phyloP scores from a whole-genome alignment of 2,888 invertebrate species.

The Pantelozetes paolii region DNA sequence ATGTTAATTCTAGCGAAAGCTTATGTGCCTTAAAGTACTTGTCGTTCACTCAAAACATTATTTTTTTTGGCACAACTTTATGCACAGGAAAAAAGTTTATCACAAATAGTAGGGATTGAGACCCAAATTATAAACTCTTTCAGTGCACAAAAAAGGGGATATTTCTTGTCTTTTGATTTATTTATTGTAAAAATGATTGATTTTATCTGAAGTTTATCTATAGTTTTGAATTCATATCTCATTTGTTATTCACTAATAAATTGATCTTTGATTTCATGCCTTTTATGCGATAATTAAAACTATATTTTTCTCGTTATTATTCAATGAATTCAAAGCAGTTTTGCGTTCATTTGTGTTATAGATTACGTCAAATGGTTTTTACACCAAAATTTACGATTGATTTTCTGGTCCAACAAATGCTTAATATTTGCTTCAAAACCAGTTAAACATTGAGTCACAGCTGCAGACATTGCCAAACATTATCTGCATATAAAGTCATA shows the following conservation, averaged over 20 bases:
- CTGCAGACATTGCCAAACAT: not conserved
- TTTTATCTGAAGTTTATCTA: not conserved
- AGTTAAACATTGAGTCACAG: conserved; percentile 3
- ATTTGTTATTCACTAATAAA: not conserved
- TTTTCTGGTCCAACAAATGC: conserved; percentile 2
- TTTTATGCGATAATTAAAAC: no score
- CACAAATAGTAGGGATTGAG: not conserved
- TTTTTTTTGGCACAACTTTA: not conserved
- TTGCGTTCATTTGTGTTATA: not conserved
- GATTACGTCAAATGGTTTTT: not conserved
- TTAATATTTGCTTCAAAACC: not conserved
- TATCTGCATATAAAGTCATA: not conserved
- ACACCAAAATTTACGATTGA: not conserved
- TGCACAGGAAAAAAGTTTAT: not conserved
- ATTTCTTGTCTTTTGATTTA: not conserved
- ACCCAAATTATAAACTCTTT: not conserved
- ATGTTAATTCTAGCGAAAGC: conserved; percentile 17
- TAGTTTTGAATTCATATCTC: not conserved
- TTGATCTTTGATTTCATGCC: no score
- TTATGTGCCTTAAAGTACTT: not conserved
- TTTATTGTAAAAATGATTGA: conserved; percentile 11
- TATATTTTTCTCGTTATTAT: not conserved
- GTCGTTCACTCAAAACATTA: not conserved
- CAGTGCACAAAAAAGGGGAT: not conserved
- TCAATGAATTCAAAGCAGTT: not conserved